Evolutionary conservation across 2,113 vertebrate genomes (phyloP).

Genomic region (Mirounga angustirostris): DNA sequence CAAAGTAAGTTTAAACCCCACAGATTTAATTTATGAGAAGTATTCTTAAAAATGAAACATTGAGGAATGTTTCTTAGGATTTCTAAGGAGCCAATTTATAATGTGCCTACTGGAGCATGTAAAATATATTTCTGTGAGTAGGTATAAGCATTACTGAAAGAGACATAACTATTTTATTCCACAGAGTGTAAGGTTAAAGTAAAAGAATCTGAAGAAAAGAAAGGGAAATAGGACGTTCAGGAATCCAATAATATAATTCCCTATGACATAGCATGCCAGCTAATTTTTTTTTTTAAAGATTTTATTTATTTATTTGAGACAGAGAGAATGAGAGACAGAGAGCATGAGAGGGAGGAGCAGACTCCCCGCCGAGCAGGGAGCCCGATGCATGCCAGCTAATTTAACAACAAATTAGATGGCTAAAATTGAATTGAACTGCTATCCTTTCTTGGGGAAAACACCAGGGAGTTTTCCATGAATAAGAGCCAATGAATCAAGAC

Average conservation of each 20-base stretch:
- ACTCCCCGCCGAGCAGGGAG: no score
- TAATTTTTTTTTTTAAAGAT: background rate
- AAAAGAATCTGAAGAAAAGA: background rate
- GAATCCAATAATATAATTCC: conserved; percentile 25
- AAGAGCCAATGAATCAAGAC: conserved; percentile 8
- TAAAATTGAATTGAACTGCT: background rate
- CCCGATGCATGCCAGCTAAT: background rate
- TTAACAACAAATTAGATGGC: conserved; percentile 36
- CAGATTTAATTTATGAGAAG: background rate
- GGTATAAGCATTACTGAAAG: background rate
- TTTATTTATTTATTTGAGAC: no score
- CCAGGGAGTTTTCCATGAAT: conserved; percentile 32
- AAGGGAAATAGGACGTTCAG: conserved; percentile 14
- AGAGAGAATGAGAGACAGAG: no score
- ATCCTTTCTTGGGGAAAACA: background rate
- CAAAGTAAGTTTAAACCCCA: background rate
- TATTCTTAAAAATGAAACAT: conserved; percentile 28
- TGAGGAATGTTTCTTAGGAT: background rate
- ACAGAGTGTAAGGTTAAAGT: background rate
- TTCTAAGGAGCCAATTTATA: background rate
- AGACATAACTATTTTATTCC: background rate
- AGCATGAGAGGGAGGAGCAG: no score
- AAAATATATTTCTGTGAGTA: background rate
- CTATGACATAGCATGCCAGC: background rate
- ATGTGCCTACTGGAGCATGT: background rate